Conservation (phyloP, 2,113 vertebrate genomes). For the Clarias gariepinus region DNA sequence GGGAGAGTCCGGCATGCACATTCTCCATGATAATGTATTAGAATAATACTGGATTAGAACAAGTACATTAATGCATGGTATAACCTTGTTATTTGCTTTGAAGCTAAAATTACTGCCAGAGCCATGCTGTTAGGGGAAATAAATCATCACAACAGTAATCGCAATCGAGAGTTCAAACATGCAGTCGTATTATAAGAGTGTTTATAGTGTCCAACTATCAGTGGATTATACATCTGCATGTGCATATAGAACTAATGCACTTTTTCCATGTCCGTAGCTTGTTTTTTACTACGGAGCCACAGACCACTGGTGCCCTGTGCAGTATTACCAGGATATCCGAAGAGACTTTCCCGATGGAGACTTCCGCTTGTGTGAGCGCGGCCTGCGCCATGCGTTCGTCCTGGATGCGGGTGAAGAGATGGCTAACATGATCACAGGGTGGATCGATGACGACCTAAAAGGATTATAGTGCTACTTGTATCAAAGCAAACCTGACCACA, state of each 20-base stretch:
- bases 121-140: not conserved
- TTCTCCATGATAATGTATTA: not conserved
- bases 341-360: slow-evolving; percentile 85
- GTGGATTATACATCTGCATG: not conserved
- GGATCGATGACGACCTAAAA: slow-evolving; percentile 75
- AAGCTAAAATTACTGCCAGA: not conserved
- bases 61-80: not conserved
- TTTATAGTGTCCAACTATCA: not conserved
- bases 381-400: slow-evolving; percentile 85
- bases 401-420: slow-evolving; percentile 78
- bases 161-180: not conserved
- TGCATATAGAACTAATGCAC: not conserved
- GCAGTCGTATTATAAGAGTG: not conserved
- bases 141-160: not conserved
- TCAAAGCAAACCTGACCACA: not conserved
- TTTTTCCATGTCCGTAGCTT: slow-evolving; percentile 73
- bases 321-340: slow-evolving; percentile 88
- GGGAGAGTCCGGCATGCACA: not conserved
- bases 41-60: not conserved
- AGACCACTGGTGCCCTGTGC: slow-evolving; percentile 87
- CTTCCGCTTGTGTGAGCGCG: slow-evolving; percentile 84
- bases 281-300: slow-evolving; percentile 89
- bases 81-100: not conserved
- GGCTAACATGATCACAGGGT: slow-evolving; percentile 79
- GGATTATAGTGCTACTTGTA: slow-evolving; percentile 51